Evolutionary conservation across 2,113 vertebrate species (phyloP), one percentile per base, ranked within the genome.

Genomic region (Brachionichthys hirsutus): DNA sequence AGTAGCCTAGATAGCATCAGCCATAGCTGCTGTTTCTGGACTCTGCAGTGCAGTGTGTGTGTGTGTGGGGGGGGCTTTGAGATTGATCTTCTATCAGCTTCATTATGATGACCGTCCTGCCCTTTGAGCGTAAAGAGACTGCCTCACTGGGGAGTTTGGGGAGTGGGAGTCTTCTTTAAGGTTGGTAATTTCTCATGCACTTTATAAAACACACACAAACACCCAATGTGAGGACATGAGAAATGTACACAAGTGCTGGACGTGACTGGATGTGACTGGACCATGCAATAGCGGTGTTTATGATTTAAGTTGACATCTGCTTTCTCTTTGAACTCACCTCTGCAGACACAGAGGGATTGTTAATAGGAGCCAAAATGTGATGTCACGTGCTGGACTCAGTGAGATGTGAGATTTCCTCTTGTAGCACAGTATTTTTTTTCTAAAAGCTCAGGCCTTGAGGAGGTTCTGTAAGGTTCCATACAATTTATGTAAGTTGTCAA

Each of bases 51-150:
- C 49, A 58, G 75, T 40, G 48, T 75, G 52, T 13, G 10, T 47
- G 11, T 20, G 16, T 49, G 20, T 24, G 20, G 19, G 46, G 46
- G 18, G 45, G 46, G 18, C 1, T 12, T 14, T 42, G 18, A 80
- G 73, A 85, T 70, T 57, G 70, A 65, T 72, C 77, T 64, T 84
- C 73, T 72, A 80, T 85, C 79, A 70, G 75, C 70, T 87, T 88
- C 84, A 87, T 88, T 86, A 85, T 79, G 78, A 75, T 86, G 84
- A 85, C 82, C 84, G 73, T 71, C 88, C 85, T 87, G 85, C 82
- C 86, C 88, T 89, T 84, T 89, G 77, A 85, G 72, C 82, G 58
- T 81, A 87, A 90, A 88, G 81, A 87, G 79, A 74, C 82, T 81
- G 83, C 68, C 57, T 82, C 72, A 85, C 18, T 56, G 55, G 60